These are phyloP conservation scores for Muscina levida DNA, from an alignment of 2,888 invertebrate genomes.

Conservation along the genomic window DNA sequence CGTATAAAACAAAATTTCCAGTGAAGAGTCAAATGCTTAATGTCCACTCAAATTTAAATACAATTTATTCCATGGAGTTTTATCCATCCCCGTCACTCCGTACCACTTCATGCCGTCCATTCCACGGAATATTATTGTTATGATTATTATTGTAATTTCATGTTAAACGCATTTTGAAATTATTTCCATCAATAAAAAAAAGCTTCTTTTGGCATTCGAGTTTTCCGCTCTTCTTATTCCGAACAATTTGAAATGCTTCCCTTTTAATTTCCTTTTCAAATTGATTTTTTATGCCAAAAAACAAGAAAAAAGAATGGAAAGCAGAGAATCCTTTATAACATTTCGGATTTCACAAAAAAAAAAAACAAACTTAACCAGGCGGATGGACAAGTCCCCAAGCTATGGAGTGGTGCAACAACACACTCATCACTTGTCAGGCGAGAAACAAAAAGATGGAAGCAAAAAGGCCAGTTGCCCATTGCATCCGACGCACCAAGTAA, in stretches of 20 bases:
- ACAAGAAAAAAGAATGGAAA: conserved; percentile 11
- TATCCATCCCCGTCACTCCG: too few species aligned
- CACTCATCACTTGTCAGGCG: neutral
- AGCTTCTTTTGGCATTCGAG: conserved; percentile 18
- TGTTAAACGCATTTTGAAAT: conserved; percentile 29
- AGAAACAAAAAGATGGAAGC: conserved; percentile 5
- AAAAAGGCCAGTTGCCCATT: conserved; percentile 15
- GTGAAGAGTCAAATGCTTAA: neutral
- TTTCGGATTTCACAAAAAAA: conserved; percentile 10
- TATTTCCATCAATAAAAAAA: conserved; percentile 9
- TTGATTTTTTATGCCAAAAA: conserved; percentile 44
- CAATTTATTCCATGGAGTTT: neutral
- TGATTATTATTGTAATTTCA: conserved; percentile 8
- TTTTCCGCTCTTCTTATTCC: conserved; percentile 24
- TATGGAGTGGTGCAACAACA: conserved; percentile 20
- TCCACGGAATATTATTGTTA: neutral
- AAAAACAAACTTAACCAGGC: neutral
- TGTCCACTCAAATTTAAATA: conserved; percentile 1
- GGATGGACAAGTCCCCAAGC: neutral
- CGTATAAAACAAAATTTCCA: neutral
- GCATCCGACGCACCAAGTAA: neutral
- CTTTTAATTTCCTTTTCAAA: conserved; percentile 60
- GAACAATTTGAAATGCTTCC: conserved; percentile 54
- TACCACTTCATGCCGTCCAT: neutral
- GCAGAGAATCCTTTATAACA: conserved; percentile 5